Percentiles rank a stretch among this genome's conserved stretches.
Evolutionary conservation across 2,113 vertebrate species (phyloP).

Genomic region (Pteronura brasiliensis): DNA sequence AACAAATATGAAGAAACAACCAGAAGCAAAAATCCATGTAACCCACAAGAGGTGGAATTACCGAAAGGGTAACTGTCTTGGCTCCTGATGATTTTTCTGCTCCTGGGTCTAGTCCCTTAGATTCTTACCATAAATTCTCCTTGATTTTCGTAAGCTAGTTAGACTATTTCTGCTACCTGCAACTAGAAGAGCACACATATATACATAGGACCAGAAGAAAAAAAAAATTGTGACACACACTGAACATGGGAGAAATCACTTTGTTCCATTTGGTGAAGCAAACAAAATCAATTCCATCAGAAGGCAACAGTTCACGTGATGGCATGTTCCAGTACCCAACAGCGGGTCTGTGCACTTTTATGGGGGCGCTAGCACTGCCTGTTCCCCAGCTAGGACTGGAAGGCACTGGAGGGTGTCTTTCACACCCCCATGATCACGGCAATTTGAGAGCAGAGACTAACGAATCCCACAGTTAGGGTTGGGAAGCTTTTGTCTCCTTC

Average conservation of each 20-base stretch:
- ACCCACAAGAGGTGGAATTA: not conserved
- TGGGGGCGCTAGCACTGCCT: not conserved
- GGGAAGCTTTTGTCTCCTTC: not conserved
- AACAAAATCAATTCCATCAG: not conserved
- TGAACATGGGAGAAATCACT: not conserved
- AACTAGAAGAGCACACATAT: not conserved
- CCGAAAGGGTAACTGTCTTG: not conserved
- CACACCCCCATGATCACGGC: not conserved
- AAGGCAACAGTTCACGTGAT: not conserved
- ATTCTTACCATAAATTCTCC: not conserved
- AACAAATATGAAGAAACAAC: not conserved
- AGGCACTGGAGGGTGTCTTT: not conserved
- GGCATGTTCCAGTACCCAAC: not conserved
- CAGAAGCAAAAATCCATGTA: not conserved
- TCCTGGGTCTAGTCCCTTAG: not conserved
- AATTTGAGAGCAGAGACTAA: slow-evolving; percentile 48
- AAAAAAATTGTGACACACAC: not conserved
- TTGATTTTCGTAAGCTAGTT: not conserved
- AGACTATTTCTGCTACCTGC: not conserved
- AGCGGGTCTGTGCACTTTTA: not conserved
- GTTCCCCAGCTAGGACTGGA: not conserved
- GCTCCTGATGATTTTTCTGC: not conserved
- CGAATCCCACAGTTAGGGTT: slow-evolving; percentile 25
- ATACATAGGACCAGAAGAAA: not conserved
- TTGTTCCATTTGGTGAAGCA: not conserved